phyloP scores from a whole-genome alignment of 2,113 vertebrate genomes.

The Isichthys henryi region DNA sequence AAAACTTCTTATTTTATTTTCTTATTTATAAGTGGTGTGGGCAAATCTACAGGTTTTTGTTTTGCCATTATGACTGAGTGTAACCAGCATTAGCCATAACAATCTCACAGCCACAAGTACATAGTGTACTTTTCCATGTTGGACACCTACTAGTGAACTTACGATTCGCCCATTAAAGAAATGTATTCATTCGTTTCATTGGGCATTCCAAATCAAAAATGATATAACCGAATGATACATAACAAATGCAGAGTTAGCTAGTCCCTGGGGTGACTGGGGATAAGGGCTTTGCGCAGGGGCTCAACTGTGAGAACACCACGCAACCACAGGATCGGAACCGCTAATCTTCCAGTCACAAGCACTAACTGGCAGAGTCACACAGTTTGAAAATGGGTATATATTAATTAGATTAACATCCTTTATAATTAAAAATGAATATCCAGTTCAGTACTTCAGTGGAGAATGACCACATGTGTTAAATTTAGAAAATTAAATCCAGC shows the following conservation, averaged over 20 bases:
- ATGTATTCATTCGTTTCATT: not conserved
- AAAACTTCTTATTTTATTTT: too few species aligned
- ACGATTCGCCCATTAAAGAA: not conserved
- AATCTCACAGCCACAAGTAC: too few species aligned
- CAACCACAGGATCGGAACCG: not conserved
- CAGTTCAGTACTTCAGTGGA: not conserved
- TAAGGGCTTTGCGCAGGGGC: not conserved
- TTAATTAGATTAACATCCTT: too few species aligned
- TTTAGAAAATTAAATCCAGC: not conserved
- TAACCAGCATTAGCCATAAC: too few species aligned
- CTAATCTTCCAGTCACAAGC: too few species aligned
- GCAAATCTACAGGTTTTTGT: too few species aligned
- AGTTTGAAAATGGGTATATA: not conserved
- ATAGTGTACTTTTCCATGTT: too few species aligned
- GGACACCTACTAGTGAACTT: too few species aligned
- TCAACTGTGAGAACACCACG: not conserved
- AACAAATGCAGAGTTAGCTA: too few species aligned
- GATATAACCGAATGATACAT: not conserved
- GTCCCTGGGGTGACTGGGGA: too few species aligned
- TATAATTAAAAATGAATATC: not conserved
- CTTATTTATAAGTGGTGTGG: too few species aligned
- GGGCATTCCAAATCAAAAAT: not conserved
- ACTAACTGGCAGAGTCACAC: not conserved
- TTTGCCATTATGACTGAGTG: too few species aligned
- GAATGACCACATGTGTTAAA: constrained; percentile 15